These are phyloP conservation scores for Caenorhabditis sp. DNA, from an alignment of 2,888 invertebrate species.

Conservation along the genomic window DNA sequence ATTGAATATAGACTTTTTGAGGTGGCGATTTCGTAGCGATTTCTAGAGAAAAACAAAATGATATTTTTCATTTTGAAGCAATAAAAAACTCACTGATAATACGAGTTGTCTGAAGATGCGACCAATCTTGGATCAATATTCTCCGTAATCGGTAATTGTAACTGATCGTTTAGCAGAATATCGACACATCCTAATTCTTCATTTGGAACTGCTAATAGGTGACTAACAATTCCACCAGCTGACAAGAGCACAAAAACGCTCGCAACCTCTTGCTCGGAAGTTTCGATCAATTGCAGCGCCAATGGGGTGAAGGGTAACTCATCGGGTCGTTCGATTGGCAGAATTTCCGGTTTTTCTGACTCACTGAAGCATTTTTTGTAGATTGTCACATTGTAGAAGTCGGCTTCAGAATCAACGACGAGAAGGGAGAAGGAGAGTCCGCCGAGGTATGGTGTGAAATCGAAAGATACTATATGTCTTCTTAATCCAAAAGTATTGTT, in stretches of 20 bases:
- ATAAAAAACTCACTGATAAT: not conserved
- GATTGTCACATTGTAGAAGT: conserved; percentile 21
- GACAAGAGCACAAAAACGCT: conserved; percentile 25
- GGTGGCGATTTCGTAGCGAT: conserved; percentile 26
- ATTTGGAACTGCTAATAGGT: conserved; percentile 23
- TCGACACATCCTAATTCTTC: not conserved
- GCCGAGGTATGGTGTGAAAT: conserved; percentile 17
- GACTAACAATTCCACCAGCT: conserved; percentile 21
- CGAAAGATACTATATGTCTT: conserved; percentile 27
- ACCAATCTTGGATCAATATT: not conserved
- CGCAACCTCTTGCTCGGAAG: conserved; percentile 7
- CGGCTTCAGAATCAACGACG: conserved; percentile 29
- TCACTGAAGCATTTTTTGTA: conserved; percentile 18
- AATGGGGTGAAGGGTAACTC: conserved; percentile 29
- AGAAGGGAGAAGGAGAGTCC: conserved; percentile 20
- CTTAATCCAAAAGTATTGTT: conserved; percentile 35
- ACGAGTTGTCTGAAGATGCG: not conserved
- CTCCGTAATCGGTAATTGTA: not conserved
- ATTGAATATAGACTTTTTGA: conserved; percentile 22
- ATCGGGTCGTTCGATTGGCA: conserved; percentile 15
- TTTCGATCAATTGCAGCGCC: conserved; percentile 14
- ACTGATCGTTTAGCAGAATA: not conserved
- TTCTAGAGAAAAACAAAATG: no score
- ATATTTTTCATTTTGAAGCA: not conserved
- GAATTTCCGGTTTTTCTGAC: conserved; percentile 16